Base-by-base conservation (phyloP, 2,888 invertebrate genomes). In the Cetonia aurata region DNA sequence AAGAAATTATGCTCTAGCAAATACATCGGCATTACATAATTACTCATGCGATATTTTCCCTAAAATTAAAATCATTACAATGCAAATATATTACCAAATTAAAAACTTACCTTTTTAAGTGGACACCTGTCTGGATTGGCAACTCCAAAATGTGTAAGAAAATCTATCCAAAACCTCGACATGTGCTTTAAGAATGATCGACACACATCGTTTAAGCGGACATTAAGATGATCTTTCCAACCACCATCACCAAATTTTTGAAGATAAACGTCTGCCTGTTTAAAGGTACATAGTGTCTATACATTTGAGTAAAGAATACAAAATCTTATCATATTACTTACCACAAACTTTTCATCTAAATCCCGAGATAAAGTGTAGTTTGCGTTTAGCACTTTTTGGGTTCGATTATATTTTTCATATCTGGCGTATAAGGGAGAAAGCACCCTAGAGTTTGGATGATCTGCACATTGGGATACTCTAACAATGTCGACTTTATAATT, bases 201-300 rank as follows among this genome's bases (percentile, higher is more conserved):
- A 46, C 71, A 71, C 0, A 52, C 37, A 13, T 71, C 60, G 3
- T 19, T 67, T 15, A 71, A 37, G 12, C 59, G 52, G 9, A 53
- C 46, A 52, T 53, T 41, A 3, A 71, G 17, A 15, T 31, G 17
- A 19, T 67, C 67, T 41, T 67, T 71, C 71, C 71, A 71, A 31
- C 67, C 67, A n/a, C 71, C 71, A 12, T 71, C 71, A 17, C 67
- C 33, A 57, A 50, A 67, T 53, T 60, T 71, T 33, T 67, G 71
- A 6, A 71, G 15, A 42, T 44, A 50, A 19, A 50, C 44, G 12
- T 52, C 15, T 17, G 15, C 71, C 67, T 48, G 48, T n/a, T 33
- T 8, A 19, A 56, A 52, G 44, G 15, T n/a, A 50, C 12, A 13
- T 8, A 25, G 37, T 55, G 9, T 15, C 3, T 59, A 13, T 15